Base-by-base conservation (phyloP, 2,113 vertebrate species). In the Nannospalax galili region DNA sequence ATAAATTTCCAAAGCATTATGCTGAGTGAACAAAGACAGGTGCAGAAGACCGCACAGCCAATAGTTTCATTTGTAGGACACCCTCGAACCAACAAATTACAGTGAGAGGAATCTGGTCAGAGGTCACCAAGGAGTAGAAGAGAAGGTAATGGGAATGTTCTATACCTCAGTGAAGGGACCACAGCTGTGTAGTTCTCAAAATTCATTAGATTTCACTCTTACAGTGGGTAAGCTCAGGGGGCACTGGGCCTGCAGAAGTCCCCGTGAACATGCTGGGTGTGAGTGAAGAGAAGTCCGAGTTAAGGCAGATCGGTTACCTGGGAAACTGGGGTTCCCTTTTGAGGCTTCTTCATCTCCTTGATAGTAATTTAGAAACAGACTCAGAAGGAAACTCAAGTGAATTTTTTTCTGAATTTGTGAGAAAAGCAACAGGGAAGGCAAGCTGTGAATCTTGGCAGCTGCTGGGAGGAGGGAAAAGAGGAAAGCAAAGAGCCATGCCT, bases 81-180 rank as follows among this genome's bases (percentile, higher is more conserved):
- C 30, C 42, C n/a, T 70, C 52, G 32, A 15, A 30, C 32, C 5
- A 56, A 11, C 19, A 69, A 45, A 69, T 10, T 37, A 3, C 19
- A 12, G 5, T 26, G 20, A n/a, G n/a, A 70, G 42, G 42, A 79
- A 60, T 16, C 10, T 45, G 11, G 52, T 26, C 0, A 42, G 24
- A 1, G 19, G 4, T 32, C 62, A 3, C 22, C n/a, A 7, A 35
- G 1, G 5, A 9, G 2, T 8, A 26, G n/a, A 52, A 40, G 1
- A 78, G 30, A 24, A 26, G 15, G 32, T 45, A 32, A 75, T 9
- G 1, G 48, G 3, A 56, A 58, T 22, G 30, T n/a, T 58, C 7
- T 84, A 0, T 0, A 35, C 35, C 26, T 82, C 15, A 4, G 17
- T 42, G 10, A 79, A 19, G 4, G 24, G 32, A 30, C 91, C 60